Evolutionary conservation across 2,888 invertebrate species (phyloP).

Genomic region (Actias luna): DNA sequence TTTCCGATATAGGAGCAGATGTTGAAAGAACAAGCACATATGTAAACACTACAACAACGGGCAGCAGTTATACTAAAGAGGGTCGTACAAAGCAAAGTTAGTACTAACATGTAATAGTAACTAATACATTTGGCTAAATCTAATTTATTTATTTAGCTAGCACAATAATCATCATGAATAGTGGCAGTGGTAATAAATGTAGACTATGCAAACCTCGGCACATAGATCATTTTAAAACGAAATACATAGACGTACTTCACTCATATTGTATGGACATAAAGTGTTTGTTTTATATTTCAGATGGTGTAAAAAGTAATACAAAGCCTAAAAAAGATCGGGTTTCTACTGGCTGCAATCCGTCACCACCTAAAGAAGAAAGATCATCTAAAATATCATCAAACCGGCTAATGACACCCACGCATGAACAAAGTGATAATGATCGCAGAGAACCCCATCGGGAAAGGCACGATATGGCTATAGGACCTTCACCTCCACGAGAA

Average conservation of each 20-base stretch:
- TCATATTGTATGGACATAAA: background rate
- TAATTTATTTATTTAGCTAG: background rate
- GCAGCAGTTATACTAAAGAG: slow-evolving; percentile 8
- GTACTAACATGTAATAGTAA: slow-evolving; percentile 34
- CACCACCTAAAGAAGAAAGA: slow-evolving; percentile 78
- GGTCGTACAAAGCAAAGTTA: slow-evolving; percentile 79
- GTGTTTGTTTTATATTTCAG: slow-evolving; percentile 29
- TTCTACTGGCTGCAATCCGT: slow-evolving; percentile 84
- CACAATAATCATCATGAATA: background rate
- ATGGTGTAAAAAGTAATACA: slow-evolving; percentile 43
- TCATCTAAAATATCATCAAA: slow-evolving; percentile 38
- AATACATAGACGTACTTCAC: too few species aligned
- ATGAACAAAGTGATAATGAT: slow-evolving; percentile 44
- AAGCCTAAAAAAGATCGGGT: slow-evolving; percentile 53
- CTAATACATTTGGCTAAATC: background rate
- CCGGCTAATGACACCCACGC: slow-evolving; percentile 72
- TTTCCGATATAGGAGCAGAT: slow-evolving; percentile 28
- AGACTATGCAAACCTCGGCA: too few species aligned
- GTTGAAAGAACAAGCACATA: slow-evolving; percentile 37
- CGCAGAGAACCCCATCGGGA: slow-evolving; percentile 29
- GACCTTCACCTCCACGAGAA: slow-evolving; percentile 69
- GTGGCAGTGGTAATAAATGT: too few species aligned
- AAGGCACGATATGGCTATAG: slow-evolving; percentile 67
- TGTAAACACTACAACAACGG: background rate
- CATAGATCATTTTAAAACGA: too few species aligned